These are phyloP conservation scores for Neotoxoptera formosana DNA, from an alignment of 1,140 invertebrate genomes.

Conservation along the genomic window DNA sequence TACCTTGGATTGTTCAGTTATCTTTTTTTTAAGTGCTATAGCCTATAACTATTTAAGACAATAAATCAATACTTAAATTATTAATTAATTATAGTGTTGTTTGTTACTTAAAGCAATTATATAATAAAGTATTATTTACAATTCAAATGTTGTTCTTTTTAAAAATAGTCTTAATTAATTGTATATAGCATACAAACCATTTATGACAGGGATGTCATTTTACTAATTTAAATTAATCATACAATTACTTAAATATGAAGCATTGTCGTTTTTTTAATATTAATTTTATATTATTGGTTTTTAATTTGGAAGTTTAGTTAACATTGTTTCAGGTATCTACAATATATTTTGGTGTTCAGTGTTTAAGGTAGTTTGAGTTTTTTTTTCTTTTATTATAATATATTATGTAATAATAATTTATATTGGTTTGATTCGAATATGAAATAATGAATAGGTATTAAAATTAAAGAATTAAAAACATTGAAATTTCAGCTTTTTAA, in stretches of 20 bases:
- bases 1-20: not conserved
- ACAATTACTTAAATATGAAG: constrained; percentile 20
- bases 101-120: not conserved
- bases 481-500: not conserved
- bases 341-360: not conserved
- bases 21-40: not conserved
- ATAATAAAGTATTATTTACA: constrained; percentile 11
- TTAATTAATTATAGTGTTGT: constrained; percentile 35
- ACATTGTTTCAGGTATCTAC: not conserved
- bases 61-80: not conserved
- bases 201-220: not conserved
- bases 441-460: not conserved
- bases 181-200: not conserved
- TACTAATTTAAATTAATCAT: constrained; percentile 32
- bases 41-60: not conserved
- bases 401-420: not conserved
- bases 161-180: not conserved
- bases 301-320: not conserved
- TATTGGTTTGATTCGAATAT: not conserved
- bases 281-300: not conserved
- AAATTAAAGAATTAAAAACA: not conserved
- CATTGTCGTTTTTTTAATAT: not conserved
- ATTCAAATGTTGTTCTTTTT: not conserved
- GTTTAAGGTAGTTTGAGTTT: not conserved
- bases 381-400: not conserved